Conservation (phyloP, 2,113 vertebrate species). For the Stigmatopora nigra region DNA sequence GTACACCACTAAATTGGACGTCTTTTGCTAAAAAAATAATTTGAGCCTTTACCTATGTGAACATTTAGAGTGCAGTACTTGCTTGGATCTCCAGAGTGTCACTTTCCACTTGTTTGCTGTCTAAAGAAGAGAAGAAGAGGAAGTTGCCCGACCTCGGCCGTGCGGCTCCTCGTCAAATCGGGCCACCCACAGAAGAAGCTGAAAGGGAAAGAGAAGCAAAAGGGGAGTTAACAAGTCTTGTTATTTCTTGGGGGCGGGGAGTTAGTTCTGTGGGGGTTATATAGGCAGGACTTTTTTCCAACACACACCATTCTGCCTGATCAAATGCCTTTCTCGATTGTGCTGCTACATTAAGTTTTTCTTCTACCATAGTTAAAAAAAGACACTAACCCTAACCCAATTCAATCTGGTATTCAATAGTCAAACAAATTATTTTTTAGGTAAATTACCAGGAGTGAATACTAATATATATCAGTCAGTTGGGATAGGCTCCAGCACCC, state of each 20-base stretch:
- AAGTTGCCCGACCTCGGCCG: background rate
- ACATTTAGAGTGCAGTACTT: background rate
- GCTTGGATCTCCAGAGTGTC: background rate
- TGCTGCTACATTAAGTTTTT: no score
- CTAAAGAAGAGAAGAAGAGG: background rate
- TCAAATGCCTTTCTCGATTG: no score
- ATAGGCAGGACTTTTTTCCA: background rate
- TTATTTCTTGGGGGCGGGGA: background rate
- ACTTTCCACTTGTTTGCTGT: background rate
- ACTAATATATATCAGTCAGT: no score
- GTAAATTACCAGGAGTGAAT: no score
- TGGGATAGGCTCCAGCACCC: no score
- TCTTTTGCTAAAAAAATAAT: no score
- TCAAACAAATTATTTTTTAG: no score
- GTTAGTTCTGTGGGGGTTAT: background rate
- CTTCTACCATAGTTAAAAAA: no score
- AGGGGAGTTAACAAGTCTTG: background rate
- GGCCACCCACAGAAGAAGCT: background rate
- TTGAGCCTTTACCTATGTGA: background rate
- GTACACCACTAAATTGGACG: background rate
- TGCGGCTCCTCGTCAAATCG: background rate
- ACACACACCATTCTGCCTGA: background rate
- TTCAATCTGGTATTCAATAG: no score
- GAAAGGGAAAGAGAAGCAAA: background rate
- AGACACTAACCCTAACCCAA: no score